Conservation (phyloP, 2,113 vertebrate species). For the Pygathrix nemaeus region DNA sequence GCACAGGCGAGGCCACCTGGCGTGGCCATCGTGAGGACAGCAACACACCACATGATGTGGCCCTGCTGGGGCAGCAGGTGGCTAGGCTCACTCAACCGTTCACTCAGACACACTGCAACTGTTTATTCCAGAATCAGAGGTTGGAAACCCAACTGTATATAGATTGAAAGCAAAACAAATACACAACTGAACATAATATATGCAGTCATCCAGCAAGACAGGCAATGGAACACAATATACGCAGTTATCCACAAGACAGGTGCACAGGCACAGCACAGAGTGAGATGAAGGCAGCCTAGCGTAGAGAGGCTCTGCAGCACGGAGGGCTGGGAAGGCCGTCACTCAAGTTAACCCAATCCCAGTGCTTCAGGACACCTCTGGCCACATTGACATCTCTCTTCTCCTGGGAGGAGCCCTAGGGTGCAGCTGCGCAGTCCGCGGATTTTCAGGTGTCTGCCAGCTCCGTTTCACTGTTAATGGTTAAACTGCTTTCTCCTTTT, state of each 20-base stretch:
- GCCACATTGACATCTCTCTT: background rate
- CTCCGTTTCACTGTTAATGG: background rate
- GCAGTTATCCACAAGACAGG: background rate
- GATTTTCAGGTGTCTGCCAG: background rate
- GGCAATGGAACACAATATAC: background rate
- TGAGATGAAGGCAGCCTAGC: background rate
- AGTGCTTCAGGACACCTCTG: background rate
- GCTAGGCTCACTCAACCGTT: background rate
- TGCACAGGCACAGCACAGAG: background rate
- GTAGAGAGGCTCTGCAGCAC: background rate
- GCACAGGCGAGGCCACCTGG: background rate
- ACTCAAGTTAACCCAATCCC: background rate
- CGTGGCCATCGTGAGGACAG: fast-evolving
- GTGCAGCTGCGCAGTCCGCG: fast-evolving
- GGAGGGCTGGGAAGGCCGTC: fast-evolving
- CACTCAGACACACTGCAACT: background rate
- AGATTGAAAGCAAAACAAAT: background rate
- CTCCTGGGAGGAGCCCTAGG: background rate
- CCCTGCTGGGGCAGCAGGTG: background rate
- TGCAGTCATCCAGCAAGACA: background rate
- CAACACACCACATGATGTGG: background rate
- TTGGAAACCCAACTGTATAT: background rate
- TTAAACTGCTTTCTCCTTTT: no score
- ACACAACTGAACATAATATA: background rate
- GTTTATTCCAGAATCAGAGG: constrained; percentile 45